Percentiles rank a stretch among this genome's conserved stretches.
Conservation (phyloP, 2,797 vertebrate species). For the Gymnocypris eckloni region DNA sequence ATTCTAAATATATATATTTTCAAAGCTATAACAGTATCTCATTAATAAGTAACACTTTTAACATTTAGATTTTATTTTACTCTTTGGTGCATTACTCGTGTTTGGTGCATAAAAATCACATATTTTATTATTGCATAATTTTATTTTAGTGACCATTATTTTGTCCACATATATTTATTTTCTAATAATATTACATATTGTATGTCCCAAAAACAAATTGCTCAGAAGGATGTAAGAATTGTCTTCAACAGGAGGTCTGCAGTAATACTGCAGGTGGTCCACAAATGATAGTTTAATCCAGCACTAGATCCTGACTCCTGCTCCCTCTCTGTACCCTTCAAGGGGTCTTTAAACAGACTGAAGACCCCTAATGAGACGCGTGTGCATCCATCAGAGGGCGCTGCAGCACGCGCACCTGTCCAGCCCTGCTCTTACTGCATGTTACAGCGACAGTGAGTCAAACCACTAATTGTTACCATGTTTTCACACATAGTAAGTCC, state of each 20-base stretch:
- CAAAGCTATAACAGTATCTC: neutral
- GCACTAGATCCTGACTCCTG: neutral
- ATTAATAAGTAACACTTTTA: neutral
- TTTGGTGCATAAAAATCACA: neutral
- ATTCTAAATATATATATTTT: no score
- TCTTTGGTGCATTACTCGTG: neutral
- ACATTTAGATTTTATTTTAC: neutral
- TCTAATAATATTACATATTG: neutral
- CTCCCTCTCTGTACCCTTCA: neutral
- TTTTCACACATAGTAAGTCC: conserved; percentile 74
- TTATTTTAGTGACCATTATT: neutral
- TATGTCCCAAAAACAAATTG: neutral
- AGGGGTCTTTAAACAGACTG: neutral
- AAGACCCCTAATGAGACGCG: neutral
- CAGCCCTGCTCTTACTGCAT: conserved; percentile 60
- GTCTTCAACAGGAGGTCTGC: neutral
- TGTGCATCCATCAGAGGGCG: conserved; percentile 10
- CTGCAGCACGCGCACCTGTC: conserved; percentile 68
- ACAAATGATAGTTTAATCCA: neutral
- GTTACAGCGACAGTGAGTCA: conserved; percentile 62
- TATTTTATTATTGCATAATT: neutral
- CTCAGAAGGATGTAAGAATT: neutral
- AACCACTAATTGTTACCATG: conserved; percentile 78
- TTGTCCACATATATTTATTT: neutral
- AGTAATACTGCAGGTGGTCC: neutral